Evolutionary conservation across 2,797 vertebrate species (phyloP), one percentile per base, ranked within the genome.

Genomic region (Semaprochilodus insignis): DNA sequence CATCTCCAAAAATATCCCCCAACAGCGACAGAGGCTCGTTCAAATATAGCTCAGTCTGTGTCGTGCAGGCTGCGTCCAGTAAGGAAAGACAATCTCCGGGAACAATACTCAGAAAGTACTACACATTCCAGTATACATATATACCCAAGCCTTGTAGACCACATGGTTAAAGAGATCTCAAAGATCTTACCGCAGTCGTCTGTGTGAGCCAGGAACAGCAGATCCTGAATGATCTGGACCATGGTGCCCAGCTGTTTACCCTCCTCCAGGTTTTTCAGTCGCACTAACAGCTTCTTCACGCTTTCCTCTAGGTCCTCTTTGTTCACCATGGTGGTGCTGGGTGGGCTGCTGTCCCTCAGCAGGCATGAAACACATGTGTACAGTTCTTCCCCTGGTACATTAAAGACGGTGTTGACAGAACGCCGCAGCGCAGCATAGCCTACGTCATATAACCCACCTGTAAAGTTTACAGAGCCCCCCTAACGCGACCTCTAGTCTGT

Each of bases 171-270:
- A 48, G 1, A 21, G 36, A 11, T 69, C 17, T 3, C 1, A 31
- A 2, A n/a, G 19, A 0, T 83, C 93, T 94, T 95, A 99, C 97
- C 97, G 83, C 90, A 85, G 76, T 95, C 89, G 31, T 93, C 94
- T 1, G 93, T 88, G 81, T 93, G 92, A 4, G 97, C 95, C 80
- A 97, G 91, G 86, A 94, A 95, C 77, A 96, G 93, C 55, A 98
- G 88, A 70, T 99, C 97, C 83, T 97, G 94, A 81, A 99, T 88
- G 80, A 96, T 97, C 74, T 99, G 98, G 7, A 97, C 91, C 88
- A 98, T 87, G 0, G 96, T 96, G 76, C 93, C 91, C 54, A 96
- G 80, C 27, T 95, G 96, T 36, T 96, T 93, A 80, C 96, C 95
- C 52, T 96, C 96, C 76, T 96, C 96, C 0, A 96, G 89, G 27